A percentile compares a stretch with the other conserved stretches of the same genome.
phyloP scores from a whole-genome alignment of 53 echinoderm and acorn worm species.

The Apostichopus leukothele region DNA sequence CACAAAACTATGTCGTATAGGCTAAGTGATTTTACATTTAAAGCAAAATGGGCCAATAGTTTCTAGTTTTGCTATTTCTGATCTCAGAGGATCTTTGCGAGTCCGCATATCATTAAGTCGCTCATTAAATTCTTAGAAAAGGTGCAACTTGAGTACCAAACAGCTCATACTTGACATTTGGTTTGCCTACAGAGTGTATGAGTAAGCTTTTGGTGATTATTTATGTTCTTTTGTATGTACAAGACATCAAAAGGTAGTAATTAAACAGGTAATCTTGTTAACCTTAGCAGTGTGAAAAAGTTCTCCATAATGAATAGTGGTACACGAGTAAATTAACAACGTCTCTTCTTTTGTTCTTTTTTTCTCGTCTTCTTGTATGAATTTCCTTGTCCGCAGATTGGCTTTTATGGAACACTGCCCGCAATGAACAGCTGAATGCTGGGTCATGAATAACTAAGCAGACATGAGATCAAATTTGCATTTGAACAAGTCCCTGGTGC shows the following conservation, averaged over 20 bases:
- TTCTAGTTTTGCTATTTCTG: neutral
- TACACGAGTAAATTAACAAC: neutral
- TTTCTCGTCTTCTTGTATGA: conserved; percentile 58
- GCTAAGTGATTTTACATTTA: too few relatives aligned
- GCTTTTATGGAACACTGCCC: conserved; percentile 16
- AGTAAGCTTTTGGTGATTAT: neutral
- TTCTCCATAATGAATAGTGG: neutral
- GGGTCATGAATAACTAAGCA: conserved; percentile 24
- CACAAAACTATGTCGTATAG: too few relatives aligned
- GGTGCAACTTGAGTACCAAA: conserved; percentile 1
- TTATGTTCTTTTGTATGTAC: neutral
- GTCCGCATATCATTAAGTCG: too few relatives aligned
- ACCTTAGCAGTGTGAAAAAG: neutral
- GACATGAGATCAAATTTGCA: conserved; percentile 12
- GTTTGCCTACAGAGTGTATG: neutral
- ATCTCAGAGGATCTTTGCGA: too few relatives aligned
- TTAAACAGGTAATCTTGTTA: neutral
- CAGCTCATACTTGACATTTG: conserved; percentile 24
- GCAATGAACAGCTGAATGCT: conserved; percentile 49
- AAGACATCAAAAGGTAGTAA: neutral
- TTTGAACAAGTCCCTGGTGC: neutral
- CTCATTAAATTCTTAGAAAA: neutral
- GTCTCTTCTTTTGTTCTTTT: conserved; percentile 52
- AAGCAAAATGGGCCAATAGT: too few relatives aligned
- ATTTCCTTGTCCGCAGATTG: conserved; percentile 68